Percentiles rank a stretch among this genome's conserved stretches.
Evolutionary conservation across 2,113 vertebrate species (phyloP).

Genomic region (Lepidothrix coronata): DNA sequence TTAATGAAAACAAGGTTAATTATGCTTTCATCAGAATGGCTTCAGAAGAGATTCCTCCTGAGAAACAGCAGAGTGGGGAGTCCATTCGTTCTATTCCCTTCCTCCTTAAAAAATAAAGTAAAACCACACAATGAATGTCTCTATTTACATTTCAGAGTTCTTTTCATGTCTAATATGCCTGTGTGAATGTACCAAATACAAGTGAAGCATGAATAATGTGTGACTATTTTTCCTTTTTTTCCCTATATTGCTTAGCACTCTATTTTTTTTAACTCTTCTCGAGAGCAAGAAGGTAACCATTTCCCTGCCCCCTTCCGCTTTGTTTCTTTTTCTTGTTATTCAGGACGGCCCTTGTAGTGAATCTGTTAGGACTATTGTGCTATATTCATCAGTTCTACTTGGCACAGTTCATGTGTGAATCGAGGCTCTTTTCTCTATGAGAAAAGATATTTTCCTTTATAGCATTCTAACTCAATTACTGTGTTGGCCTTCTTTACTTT

Average conservation of each 20-base stretch:
- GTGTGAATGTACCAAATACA: slow-evolving; percentile 4
- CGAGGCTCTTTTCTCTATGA: background rate
- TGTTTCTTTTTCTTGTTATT: slow-evolving; percentile 29
- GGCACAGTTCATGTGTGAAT: background rate
- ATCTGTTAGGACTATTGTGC: slow-evolving; percentile 23
- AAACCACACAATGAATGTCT: slow-evolving; percentile 15
- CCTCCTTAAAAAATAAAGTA: slow-evolving; percentile 1
- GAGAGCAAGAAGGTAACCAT: slow-evolving; percentile 29
- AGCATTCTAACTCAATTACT: slow-evolving; percentile 2
- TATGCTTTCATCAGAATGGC: background rate
- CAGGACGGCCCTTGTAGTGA: background rate
- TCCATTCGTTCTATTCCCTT: background rate
- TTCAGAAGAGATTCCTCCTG: slow-evolving; percentile 20
- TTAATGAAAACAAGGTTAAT: slow-evolving; percentile 34
- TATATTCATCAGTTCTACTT: slow-evolving; percentile 16
- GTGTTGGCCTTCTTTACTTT: background rate
- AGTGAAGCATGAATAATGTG: slow-evolving; percentile 21
- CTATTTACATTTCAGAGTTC: slow-evolving; percentile 36
- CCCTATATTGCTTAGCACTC: slow-evolving; percentile 1
- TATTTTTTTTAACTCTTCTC: slow-evolving; percentile 28
- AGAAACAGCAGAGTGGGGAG: background rate
- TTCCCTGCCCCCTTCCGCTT: slow-evolving; percentile 6
- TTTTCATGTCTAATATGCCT: slow-evolving; percentile 29
- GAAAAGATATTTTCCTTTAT: slow-evolving; percentile 17
- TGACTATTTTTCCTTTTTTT: background rate